Conservation (phyloP, 2,797 vertebrate species). For the Clarias pachynema region DNA sequence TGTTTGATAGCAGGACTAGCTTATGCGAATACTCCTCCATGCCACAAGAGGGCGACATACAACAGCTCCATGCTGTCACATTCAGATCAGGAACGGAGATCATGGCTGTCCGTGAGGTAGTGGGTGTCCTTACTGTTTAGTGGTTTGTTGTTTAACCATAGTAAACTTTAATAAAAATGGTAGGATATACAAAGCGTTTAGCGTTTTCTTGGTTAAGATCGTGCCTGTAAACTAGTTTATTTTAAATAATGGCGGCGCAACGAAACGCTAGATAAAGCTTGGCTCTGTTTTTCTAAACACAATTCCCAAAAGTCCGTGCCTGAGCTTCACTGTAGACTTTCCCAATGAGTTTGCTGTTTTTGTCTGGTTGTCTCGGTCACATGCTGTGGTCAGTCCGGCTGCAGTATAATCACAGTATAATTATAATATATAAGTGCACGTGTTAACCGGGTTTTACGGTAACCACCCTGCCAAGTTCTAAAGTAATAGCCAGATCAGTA, state of each 20-base stretch:
- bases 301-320: too few species aligned
- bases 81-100: neutral
- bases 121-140: too few species aligned
- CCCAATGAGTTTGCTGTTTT: neutral
- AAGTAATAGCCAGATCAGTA: too few species aligned
- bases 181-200: neutral
- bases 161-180: too few species aligned
- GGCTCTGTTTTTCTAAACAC: neutral
- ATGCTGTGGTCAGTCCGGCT: neutral
- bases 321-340: neutral
- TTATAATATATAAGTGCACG: neutral
- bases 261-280: neutral
- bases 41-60: conserved; percentile 22
- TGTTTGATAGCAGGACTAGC: neutral
- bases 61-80: neutral
- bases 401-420: neutral
- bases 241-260: neutral
- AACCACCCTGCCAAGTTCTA: neutral
- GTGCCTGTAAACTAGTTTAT: neutral
- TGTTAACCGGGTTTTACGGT: neutral
- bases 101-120: conserved; percentile 12
- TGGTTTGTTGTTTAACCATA: too few species aligned
- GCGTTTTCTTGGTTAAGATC: neutral
- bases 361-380: neutral
- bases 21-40: neutral